Evolutionary conservation across 2,113 vertebrate genomes (phyloP).

Genomic region (Bucco capensis): DNA sequence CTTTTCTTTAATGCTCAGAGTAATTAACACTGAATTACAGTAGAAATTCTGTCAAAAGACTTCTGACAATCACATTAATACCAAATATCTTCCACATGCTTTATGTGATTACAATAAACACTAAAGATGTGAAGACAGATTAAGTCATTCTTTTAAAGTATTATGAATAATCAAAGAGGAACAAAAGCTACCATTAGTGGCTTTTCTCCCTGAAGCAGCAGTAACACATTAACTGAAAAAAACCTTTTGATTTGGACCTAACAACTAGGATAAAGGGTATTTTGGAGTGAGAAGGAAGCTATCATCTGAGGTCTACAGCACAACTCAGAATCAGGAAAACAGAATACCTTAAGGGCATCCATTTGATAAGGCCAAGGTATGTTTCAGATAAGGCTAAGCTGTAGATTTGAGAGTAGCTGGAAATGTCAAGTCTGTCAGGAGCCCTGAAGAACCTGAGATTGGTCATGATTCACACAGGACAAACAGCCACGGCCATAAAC

Average conservation of each 20-base stretch:
- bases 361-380: neutral
- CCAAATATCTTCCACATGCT: neutral
- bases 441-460: neutral
- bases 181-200: neutral
- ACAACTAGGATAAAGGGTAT: neutral
- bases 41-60: neutral
- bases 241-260: neutral
- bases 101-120: neutral
- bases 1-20: neutral
- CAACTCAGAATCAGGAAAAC: neutral
- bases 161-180: neutral
- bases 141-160: neutral
- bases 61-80: neutral
- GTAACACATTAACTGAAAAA: neutral
- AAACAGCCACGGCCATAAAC: neutral
- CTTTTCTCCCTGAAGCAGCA: neutral
- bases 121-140: neutral
- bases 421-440: neutral
- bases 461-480: neutral
- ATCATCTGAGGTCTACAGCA: neutral
- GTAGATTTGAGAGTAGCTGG: neutral
- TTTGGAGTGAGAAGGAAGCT: neutral
- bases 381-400: neutral
- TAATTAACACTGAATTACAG: slow-evolving; percentile 6
- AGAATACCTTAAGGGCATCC: neutral